A percentile compares a stretch with the other conserved stretches of the same genome.
phyloP scores from a whole-genome alignment of 2,888 invertebrate genomes.

The Bembecia ichneumoniformis region DNA sequence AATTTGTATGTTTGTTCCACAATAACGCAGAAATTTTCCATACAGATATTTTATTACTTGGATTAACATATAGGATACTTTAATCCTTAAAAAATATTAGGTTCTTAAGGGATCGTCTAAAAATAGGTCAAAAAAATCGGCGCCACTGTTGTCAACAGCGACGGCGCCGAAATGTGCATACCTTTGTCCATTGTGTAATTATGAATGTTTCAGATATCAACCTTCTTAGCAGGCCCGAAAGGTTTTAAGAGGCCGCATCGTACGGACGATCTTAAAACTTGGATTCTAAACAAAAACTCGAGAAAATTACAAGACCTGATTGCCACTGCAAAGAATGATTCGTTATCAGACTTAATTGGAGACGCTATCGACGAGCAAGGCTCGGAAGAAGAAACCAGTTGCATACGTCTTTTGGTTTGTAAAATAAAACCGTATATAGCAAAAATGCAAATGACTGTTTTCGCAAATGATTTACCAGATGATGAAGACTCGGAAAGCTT shows the following conservation, averaged over 20 bases:
- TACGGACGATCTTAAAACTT: conserved; percentile 40
- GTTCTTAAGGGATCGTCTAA: too few species aligned
- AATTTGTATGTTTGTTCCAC: too few species aligned
- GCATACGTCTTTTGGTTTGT: conserved; percentile 81
- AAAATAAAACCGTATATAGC: conserved; percentile 83
- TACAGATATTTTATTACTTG: too few species aligned
- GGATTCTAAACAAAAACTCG: conserved; percentile 77
- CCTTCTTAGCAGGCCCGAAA: conserved; percentile 56
- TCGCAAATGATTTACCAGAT: conserved; percentile 46
- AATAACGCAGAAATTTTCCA: too few species aligned
- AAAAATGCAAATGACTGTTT: conserved; percentile 81
- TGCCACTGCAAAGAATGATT: conserved; percentile 72
- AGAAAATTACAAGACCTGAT: conserved; percentile 71
- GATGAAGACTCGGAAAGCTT: conserved; percentile 34
- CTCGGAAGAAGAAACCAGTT: conserved; percentile 75
- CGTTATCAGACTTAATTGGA: conserved; percentile 75
- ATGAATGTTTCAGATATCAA: conserved; percentile 72
- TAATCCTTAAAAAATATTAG: too few species aligned
- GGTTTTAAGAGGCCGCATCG: conserved; percentile 29
- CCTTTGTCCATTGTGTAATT: too few species aligned
- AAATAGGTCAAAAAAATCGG: too few species aligned
- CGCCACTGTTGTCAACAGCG: too few species aligned
- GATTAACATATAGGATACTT: too few species aligned
- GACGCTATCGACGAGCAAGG: conserved; percentile 70
- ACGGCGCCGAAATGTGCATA: too few species aligned